A percentile compares a stretch with the other conserved stretches of the same genome.
These are phyloP conservation scores for Porites lobata DNA, from an alignment of 92 coral and sea anemone species.

Conservation along the genomic window DNA sequence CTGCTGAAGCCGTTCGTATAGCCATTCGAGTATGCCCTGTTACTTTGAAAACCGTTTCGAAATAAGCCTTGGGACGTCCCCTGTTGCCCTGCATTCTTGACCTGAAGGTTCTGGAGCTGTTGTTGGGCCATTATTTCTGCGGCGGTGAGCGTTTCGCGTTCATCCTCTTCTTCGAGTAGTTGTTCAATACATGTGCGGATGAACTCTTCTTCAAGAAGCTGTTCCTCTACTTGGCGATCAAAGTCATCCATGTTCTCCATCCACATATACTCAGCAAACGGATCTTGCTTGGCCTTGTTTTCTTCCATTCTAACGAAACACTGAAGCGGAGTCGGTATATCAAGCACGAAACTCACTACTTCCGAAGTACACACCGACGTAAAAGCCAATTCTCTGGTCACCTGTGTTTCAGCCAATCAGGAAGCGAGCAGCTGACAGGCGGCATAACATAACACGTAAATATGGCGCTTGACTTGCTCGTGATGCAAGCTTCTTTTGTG, in stretches of 20 bases:
- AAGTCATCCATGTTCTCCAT: constrained; percentile 93
- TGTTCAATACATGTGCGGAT: constrained; percentile 99
- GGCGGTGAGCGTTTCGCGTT: constrained; percentile 93
- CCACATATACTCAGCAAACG: constrained; percentile 83
- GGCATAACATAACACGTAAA: constrained; percentile 87
- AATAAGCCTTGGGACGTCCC: constrained; percentile 74
- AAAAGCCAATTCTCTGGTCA: constrained; percentile 68
- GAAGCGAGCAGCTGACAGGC: constrained; percentile 67
- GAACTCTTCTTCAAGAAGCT: constrained; percentile 94
- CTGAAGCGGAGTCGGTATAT: constrained; percentile 4
- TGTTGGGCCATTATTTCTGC: constrained; percentile 92
- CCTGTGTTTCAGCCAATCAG: constrained; percentile 88
- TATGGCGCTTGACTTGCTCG: constrained; percentile 72
- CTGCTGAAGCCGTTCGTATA: constrained; percentile 75
- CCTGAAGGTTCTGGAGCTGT: constrained; percentile 80
- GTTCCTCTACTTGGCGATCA: constrained; percentile 86
- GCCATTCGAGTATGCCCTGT: constrained; percentile 56
- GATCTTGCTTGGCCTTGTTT: constrained; percentile 59
- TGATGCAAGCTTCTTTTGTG: constrained; percentile 74
- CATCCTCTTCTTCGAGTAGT: constrained; percentile 98
- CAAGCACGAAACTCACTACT: constrained; percentile 73
- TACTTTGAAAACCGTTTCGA: constrained; percentile 68
- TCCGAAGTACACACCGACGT: constrained; percentile 55
- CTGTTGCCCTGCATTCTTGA: constrained; percentile 62
- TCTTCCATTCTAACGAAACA: constrained; percentile 51